Evolutionary conservation across 2,888 invertebrate species (phyloP).

Genomic region (Caenorhabditis angaria): DNA sequence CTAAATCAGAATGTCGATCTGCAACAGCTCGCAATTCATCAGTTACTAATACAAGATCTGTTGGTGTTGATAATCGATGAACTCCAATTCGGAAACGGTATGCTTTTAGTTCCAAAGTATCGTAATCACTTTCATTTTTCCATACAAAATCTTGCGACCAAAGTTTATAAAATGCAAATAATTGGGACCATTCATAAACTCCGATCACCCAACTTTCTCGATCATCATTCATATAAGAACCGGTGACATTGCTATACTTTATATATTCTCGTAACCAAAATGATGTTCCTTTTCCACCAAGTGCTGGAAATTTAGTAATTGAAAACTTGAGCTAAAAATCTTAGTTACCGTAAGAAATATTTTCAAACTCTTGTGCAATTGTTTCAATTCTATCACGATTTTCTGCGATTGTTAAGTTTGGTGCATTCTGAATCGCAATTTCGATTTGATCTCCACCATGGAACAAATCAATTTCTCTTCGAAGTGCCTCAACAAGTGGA

Average conservation of each 20-base stretch:
- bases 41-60: constrained; percentile 66
- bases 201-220: constrained; percentile 68
- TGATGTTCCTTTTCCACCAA: constrained; percentile 67
- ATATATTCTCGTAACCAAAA: constrained; percentile 70
- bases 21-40: constrained; percentile 63
- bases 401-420: constrained; percentile 59
- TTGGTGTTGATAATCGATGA: constrained; percentile 64
- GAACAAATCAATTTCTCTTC: constrained; percentile 68
- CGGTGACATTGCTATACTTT: constrained; percentile 68
- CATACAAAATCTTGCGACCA: constrained; percentile 72
- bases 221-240: constrained; percentile 65
- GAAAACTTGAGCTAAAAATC: not conserved
- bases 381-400: constrained; percentile 62
- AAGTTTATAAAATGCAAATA: constrained; percentile 70
- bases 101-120: constrained; percentile 47
- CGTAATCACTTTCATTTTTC: constrained; percentile 53
- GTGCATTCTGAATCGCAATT: constrained; percentile 65
- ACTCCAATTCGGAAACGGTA: constrained; percentile 71
- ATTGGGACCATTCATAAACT: constrained; percentile 70
- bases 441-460: constrained; percentile 72
- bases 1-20: constrained; percentile 58
- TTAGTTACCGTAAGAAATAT: constrained; percentile 55
- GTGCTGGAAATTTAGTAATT: constrained; percentile 43
- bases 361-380: constrained; percentile 66
- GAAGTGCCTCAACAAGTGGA: constrained; percentile 65